A percentile compares a stretch with the other conserved stretches of the same genome.
phyloP scores from a whole-genome alignment of 2,888 invertebrate genomes.

The Tubulanus polymorphus region DNA sequence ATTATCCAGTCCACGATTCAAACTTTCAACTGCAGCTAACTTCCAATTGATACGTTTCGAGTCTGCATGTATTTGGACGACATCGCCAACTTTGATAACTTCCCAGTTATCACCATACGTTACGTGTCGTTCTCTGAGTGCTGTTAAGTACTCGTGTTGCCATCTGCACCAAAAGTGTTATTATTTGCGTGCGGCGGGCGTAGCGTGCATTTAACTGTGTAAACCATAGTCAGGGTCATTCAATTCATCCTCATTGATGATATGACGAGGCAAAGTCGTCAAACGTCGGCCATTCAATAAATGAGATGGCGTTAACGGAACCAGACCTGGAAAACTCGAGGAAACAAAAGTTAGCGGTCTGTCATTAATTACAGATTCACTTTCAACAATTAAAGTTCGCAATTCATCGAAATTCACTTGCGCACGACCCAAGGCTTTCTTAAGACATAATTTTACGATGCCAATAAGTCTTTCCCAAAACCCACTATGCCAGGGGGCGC shows the following conservation, averaged over 20 bases:
- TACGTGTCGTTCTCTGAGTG: background rate
- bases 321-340: too few species aligned
- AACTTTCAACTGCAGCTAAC: background rate
- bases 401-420: constrained; percentile 3
- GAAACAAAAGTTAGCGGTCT: background rate
- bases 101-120: background rate
- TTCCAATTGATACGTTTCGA: background rate
- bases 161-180: background rate
- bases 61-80: background rate
- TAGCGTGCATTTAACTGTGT: background rate
- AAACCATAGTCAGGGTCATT: background rate
- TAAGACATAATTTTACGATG: constrained; percentile 1
- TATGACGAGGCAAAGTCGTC: background rate
- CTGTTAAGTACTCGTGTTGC: background rate
- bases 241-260: background rate
- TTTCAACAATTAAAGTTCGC: constrained; percentile 5
- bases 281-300: constrained; percentile 4
- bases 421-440: constrained; percentile 6
- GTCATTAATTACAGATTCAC: background rate
- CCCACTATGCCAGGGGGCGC: constrained; percentile 10
- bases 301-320: constrained; percentile 8
- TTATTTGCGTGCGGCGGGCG: background rate
- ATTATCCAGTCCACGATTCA: background rate
- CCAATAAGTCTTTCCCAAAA: constrained; percentile 10
- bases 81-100: background rate